A percentile compares a stretch with the other conserved stretches of the same genome.
Evolutionary conservation across 2,888 invertebrate genomes (phyloP).

Genomic region (Agrochola macilenta): DNA sequence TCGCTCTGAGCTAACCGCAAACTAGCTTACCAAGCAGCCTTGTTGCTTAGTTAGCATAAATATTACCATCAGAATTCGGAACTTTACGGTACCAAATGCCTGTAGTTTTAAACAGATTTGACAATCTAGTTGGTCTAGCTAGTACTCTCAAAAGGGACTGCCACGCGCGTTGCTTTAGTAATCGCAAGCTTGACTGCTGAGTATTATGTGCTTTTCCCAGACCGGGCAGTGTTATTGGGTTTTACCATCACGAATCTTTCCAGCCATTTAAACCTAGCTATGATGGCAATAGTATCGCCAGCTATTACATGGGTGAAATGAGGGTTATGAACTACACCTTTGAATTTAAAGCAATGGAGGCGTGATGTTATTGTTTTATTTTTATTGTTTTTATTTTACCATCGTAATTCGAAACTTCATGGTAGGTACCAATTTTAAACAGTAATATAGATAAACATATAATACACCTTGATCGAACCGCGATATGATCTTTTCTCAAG

Average conservation of each 20-base stretch:
- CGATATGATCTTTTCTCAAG: background rate
- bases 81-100: background rate
- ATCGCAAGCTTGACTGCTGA: background rate
- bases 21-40: conserved; percentile 11
- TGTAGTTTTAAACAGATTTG: conserved; percentile 18
- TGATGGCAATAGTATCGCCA: background rate
- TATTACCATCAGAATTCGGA: background rate
- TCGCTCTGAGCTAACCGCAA: conserved; percentile 1
- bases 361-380: background rate
- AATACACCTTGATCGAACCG: background rate
- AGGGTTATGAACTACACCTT: background rate
- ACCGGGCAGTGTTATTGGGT: no score
- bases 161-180: background rate
- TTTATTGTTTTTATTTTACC: background rate
- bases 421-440: background rate
- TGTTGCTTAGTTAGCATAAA: conserved; percentile 15
- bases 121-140: background rate
- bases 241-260: background rate
- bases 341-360: background rate
- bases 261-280: background rate
- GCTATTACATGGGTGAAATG: background rate
- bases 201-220: background rate
- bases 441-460: no score
- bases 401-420: background rate
- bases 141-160: background rate